Conservation (phyloP, 2,113 vertebrate species). For the Carettochelys insculpta region DNA sequence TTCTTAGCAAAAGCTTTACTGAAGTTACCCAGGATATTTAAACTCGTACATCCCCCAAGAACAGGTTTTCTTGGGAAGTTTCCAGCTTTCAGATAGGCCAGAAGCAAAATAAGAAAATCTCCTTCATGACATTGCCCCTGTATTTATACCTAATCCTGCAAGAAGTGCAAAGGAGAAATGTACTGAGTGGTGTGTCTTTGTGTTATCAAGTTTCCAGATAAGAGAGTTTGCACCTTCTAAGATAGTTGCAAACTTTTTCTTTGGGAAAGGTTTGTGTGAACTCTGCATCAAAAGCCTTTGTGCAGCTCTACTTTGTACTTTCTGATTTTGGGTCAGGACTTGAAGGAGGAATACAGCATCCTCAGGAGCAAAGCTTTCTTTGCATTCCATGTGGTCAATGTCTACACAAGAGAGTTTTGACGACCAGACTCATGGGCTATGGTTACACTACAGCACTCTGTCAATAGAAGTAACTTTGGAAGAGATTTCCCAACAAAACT, state of each 20-base stretch:
- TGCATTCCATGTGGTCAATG: too few species aligned
- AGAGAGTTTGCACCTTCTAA: not conserved
- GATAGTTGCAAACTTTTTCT: not conserved
- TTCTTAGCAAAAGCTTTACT: not conserved
- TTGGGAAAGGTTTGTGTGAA: constrained; percentile 42
- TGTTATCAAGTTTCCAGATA: not conserved
- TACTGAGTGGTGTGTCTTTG: not conserved
- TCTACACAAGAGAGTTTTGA: too few species aligned
- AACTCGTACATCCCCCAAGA: not conserved
- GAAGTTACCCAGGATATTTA: not conserved
- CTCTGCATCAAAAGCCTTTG: constrained; percentile 21
- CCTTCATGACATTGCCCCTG: not conserved
- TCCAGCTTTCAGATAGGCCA: not conserved
- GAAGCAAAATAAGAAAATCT: not conserved
- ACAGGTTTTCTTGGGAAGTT: not conserved
- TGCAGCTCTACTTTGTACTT: not conserved
- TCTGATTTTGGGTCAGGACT: not conserved
- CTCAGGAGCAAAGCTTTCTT: not conserved
- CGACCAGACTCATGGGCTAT: too few species aligned
- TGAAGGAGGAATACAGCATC: constrained; percentile 3
- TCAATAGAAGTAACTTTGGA: too few species aligned
- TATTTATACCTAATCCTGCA: not conserved
- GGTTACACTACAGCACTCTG: too few species aligned
- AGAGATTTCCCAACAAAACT: too few species aligned
- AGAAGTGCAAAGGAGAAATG: not conserved